Evolutionary conservation across 2,888 invertebrate genomes (phyloP), one percentile per base, ranked within the genome.

Genomic region (Tachina fera): DNA sequence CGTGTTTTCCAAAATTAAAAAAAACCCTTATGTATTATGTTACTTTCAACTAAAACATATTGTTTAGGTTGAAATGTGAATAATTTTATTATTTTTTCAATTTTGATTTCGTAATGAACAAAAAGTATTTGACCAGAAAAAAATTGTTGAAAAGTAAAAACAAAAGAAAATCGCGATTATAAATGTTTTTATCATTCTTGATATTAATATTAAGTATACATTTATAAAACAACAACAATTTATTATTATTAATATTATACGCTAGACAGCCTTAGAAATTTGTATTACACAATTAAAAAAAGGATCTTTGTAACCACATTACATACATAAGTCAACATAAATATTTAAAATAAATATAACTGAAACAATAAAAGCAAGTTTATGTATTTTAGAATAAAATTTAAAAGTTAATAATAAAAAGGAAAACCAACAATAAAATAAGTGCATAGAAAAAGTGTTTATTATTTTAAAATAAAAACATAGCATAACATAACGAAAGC

Each of bases 211-310:
- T 58, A 65, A 60, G 43, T 65, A 81, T 70, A 80, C 56, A 65
- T 71, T 70, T 71, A 74, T 14, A 80, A 60, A 56, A 72, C 13
- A 51, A 47, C 19, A 65, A 39, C 56, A 65, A 65, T 39, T 58
- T 43, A 67, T 53, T 43, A 72, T 47, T 72, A 72, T 47, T 70
- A 53, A 19, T 67, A 83, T 56, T 83, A 65, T 63, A 83, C 58
- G 80, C 80, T 81, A 78, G 75, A 86, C 77, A 83, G 86, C 84
- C 80, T 86, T 83, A 86, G 77, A 81, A 81, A 83, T 84, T 81
- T 78, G 65, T 81, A 83, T 86, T 80, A 80, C 58, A 76, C 60
- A 80, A n/a, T 61, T 67, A 77, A 39, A 77, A 61, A 77, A 78
- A 51, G 56, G 45, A 79, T 47, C 58, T 72, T 77, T 86, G 74